Evolutionary conservation across 2,888 invertebrate genomes (phyloP).

Genomic region (Acrobasis repandana): DNA sequence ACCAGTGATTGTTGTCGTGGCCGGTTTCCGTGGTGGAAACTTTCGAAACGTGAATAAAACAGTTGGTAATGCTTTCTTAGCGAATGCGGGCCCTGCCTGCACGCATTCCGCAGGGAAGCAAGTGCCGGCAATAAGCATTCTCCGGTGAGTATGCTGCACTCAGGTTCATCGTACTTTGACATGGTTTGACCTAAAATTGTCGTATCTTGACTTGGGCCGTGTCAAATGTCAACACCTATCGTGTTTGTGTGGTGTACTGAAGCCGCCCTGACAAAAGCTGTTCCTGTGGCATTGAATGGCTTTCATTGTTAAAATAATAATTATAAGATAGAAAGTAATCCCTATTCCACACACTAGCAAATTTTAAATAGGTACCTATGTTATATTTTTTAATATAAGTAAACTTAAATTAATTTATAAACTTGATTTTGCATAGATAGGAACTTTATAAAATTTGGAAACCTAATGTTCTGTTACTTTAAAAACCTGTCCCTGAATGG

Average conservation of each 20-base stretch:
- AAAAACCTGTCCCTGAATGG: too few species aligned
- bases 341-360: too few species aligned
- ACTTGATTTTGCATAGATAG: too few species aligned
- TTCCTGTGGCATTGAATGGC: conserved; percentile 1
- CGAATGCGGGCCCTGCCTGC: conserved; percentile 77
- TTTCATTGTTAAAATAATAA: too few species aligned
- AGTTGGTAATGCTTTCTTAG: conserved; percentile 79
- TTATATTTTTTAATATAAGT: too few species aligned
- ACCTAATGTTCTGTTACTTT: too few species aligned
- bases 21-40: conserved; percentile 79
- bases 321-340: too few species aligned
- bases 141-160: conserved; percentile 79
- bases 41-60: conserved; percentile 81
- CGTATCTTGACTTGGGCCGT: conserved; percentile 49
- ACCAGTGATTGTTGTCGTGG: conserved; percentile 82
- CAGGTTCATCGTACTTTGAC: conserved; percentile 81
- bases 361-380: too few species aligned
- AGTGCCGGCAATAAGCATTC: conserved; percentile 80
- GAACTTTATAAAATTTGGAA: too few species aligned
- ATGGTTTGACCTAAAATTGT: conserved; percentile 56
- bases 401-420: too few species aligned
- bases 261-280: conserved; percentile 32
- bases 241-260: conserved; percentile 3
- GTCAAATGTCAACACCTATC: conserved; percentile 56
- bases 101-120: conserved; percentile 80